Evolutionary conservation across 2,888 invertebrate species (phyloP).

Genomic region (Pseudococcus jackbeardsleyi): DNA sequence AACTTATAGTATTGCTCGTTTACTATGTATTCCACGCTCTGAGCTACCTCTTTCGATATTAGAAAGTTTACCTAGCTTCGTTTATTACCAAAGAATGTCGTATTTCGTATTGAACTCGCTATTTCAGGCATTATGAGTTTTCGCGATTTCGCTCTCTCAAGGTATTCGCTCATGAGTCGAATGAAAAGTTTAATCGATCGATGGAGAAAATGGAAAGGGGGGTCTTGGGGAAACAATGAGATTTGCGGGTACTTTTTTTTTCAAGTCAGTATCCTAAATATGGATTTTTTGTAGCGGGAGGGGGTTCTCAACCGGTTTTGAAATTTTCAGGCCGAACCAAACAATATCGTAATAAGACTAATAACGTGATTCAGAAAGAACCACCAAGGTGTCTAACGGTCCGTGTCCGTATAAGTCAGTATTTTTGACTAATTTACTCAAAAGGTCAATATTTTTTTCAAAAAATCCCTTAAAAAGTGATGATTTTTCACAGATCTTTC

Average conservation of each 20-base stretch:
- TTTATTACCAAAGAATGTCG: conserved; percentile 5
- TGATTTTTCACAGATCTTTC: too few species aligned
- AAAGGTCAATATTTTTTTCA: too few species aligned
- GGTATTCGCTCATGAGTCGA: neutral
- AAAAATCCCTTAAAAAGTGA: too few species aligned
- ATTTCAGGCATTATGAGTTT: neutral
- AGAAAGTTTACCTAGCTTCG: conserved; percentile 32
- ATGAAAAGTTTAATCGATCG: neutral
- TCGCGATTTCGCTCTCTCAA: neutral
- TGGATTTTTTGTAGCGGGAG: too few species aligned
- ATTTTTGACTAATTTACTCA: too few species aligned
- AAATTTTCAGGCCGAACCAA: too few species aligned
- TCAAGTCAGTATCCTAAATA: neutral
- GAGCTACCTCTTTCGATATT: conserved; percentile 20
- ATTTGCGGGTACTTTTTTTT: neutral
- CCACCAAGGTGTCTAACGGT: too few species aligned
- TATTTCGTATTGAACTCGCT: neutral
- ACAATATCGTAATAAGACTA: too few species aligned
- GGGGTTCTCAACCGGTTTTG: too few species aligned
- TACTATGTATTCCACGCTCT: conserved; percentile 29
- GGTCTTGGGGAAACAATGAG: neutral
- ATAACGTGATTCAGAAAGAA: too few species aligned
- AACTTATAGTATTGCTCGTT: conserved; percentile 16
- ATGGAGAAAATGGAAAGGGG: too few species aligned
- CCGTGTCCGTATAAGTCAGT: too few species aligned